A percentile compares a stretch with the other conserved stretches of the same genome.
Evolutionary conservation across 30 jellyfish, hydroid and myxozoan species (phyloP).

Genomic region (Cassiopea xamachana): DNA sequence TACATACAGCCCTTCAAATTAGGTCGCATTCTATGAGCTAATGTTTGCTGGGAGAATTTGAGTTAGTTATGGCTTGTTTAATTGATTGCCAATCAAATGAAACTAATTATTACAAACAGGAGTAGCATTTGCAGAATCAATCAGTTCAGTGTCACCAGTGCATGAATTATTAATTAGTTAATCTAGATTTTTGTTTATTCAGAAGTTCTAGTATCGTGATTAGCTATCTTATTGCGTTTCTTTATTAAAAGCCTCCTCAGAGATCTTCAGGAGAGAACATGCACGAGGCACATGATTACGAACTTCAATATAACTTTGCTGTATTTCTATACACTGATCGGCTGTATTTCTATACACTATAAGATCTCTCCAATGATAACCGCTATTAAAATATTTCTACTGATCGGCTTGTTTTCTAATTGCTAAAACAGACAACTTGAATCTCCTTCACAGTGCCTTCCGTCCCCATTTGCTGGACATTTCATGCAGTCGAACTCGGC

Average conservation of each 20-base stretch:
- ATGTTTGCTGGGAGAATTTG: background rate
- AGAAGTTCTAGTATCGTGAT: background rate
- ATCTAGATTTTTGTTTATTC: background rate
- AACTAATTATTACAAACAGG: background rate
- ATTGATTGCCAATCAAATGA: background rate
- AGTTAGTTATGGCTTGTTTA: background rate
- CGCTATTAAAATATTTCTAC: background rate
- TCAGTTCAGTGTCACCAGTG: background rate
- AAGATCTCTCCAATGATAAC: background rate
- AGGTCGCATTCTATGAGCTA: background rate
- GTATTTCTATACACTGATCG: too few relatives aligned
- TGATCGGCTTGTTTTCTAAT: background rate
- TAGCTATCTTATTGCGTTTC: background rate
- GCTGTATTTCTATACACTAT: background rate
- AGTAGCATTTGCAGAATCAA: background rate
- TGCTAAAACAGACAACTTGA: background rate
- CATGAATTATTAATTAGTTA: background rate
- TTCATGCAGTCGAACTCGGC: too few relatives aligned
- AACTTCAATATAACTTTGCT: background rate
- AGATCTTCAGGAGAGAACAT: background rate
- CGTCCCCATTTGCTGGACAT: too few relatives aligned
- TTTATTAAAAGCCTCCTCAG: slow-evolving; percentile 14
- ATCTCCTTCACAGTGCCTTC: background rate
- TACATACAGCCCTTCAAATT: background rate
- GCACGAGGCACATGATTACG: background rate